Evolutionary conservation across 2,888 invertebrate genomes (phyloP).

Genomic region (Phyto melanocephala): DNA sequence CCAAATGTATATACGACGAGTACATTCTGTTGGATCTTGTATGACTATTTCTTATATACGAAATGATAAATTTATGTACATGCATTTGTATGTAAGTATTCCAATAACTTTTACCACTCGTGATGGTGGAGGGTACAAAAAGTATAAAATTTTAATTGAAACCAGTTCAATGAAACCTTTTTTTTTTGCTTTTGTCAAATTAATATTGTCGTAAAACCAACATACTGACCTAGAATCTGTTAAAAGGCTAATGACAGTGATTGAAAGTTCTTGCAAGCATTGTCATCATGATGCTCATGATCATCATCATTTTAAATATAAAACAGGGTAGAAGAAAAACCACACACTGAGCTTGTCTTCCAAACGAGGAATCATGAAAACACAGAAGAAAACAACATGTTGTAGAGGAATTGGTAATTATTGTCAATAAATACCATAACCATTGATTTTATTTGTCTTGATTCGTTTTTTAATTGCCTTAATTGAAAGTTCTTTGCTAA

Average conservation of each 20-base stretch:
- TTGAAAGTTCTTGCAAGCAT: constrained; percentile 60
- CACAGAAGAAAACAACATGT: constrained; percentile 31
- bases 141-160: too few species aligned
- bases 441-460: constrained; percentile 23
- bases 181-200: constrained; percentile 21
- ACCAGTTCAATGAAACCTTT: constrained; percentile 48
- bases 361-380: background rate
- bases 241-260: constrained; percentile 64
- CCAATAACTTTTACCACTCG: too few species aligned
- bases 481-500: constrained; percentile 57
- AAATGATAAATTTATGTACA: too few species aligned
- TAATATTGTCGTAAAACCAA: constrained; percentile 30
- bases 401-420: constrained; percentile 56
- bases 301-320: background rate
- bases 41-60: too few species aligned
- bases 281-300: constrained; percentile 34
- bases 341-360: constrained; percentile 51
- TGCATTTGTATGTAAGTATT: too few species aligned
- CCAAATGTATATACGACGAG: too few species aligned
- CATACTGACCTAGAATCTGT: constrained; percentile 61
- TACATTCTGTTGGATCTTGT: too few species aligned
- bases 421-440: constrained; percentile 54
- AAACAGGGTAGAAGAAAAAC: constrained; percentile 16
- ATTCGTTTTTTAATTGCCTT: constrained; percentile 49
- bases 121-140: too few species aligned